phyloP scores from a whole-genome alignment of 2,797 vertebrate species.

The Ceyx erithaca region DNA sequence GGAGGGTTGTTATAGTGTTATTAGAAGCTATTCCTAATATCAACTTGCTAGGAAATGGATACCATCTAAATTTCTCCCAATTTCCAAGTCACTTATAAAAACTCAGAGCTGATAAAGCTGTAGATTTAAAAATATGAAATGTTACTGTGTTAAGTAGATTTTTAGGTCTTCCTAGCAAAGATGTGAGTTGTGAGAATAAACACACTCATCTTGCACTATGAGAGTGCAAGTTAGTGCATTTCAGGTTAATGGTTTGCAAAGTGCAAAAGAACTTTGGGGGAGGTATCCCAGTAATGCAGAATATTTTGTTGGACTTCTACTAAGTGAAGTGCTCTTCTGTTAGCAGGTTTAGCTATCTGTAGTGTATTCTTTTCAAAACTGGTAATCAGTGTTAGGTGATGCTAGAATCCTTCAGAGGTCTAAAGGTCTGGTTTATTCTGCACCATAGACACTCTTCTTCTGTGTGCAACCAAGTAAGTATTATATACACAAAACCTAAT shows the following conservation, averaged over 20 bases:
- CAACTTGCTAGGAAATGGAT: background rate
- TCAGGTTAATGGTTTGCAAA: conserved; percentile 58
- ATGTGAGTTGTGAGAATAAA: background rate
- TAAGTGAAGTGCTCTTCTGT: background rate
- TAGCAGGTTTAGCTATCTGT: conserved; percentile 17
- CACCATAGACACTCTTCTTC: background rate
- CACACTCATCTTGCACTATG: background rate
- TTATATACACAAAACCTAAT: background rate
- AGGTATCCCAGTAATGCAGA: conserved; percentile 15
- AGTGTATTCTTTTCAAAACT: background rate
- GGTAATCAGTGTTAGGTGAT: background rate
- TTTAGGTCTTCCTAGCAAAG: background rate
- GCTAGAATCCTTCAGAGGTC: background rate
- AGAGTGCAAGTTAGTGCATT: background rate
- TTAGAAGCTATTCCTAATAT: background rate
- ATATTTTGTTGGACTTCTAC: background rate
- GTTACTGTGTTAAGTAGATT: background rate
- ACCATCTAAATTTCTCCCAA: background rate
- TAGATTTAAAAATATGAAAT: background rate
- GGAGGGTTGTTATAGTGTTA: too few relatives aligned
- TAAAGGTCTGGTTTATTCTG: background rate
- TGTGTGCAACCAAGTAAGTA: background rate
- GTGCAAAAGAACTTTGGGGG: background rate
- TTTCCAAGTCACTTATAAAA: background rate
- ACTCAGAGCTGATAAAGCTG: background rate